Evolutionary conservation across 2,113 vertebrate species (phyloP), one percentile per base, ranked within the genome.

Genomic region (Sigmodon hispidus): DNA sequence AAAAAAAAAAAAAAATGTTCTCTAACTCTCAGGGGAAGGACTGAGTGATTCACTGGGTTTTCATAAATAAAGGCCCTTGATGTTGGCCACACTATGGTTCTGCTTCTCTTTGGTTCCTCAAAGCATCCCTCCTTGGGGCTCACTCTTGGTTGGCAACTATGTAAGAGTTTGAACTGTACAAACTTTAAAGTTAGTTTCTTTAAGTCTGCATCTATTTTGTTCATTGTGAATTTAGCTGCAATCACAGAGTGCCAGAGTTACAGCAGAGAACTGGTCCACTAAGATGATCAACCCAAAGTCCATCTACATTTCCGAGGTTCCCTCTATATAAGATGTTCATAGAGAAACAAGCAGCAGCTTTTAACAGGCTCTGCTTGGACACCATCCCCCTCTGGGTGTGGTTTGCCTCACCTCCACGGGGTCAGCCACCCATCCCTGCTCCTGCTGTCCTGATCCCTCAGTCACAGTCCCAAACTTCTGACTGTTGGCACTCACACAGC

Each of bases 11-110:
- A 40, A 11, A 57, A 57, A 15, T 16, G 36, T 59, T 40, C 36
- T 57, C 79, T 40, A 4, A 21, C 79, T 57, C 52, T 57, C 95
- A 72, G 5, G 13, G 36, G 8, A 10, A 12, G n/a, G 96, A 95
- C 10, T 80, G 95, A 0, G 19, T 94, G 3, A 36, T 85, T 9
- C 50, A 57, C 90, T 94, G 31, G 24, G 59, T 93, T 97, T 97
- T 90, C 85, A 91, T 87, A 96, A 96, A 91, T 5, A 93, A 80
- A 19, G 91, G 34, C 40, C n/a, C 89, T 57, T 65, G 13, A 34
- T 61, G 59, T 17, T 72, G 22, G 88, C 26, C 22, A 19, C 4
- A 43, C 21, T 48, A 29, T 52, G 52, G 2, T 36, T 50, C 63
- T 43, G 31, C 17, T 63, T 21, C 45, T 24, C 19, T 40, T 13